A percentile compares a stretch with the other conserved stretches of the same genome.
Conservation (phyloP, 2,888 invertebrate species). For the Unio pictorum region DNA sequence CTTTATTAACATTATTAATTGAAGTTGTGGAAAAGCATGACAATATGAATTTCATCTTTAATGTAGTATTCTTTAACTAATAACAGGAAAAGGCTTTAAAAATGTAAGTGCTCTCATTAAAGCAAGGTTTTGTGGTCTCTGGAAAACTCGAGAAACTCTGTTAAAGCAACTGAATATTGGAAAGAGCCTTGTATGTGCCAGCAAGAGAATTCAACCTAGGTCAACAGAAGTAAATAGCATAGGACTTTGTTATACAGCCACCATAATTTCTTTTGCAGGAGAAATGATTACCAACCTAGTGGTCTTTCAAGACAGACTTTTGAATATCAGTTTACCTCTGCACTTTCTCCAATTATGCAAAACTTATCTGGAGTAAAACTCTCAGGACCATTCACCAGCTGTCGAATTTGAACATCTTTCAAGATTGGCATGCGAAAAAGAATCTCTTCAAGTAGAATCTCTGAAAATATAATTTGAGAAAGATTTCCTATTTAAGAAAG, state of each 20-base stretch:
- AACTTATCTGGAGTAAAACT: conserved; percentile 97
- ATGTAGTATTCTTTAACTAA: no score
- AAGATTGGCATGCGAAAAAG: conserved; percentile 87
- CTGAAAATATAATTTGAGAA: conserved; percentile 47
- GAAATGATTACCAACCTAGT: neutral
- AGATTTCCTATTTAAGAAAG: neutral
- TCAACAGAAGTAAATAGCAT: neutral
- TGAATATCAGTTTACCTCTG: conserved; percentile 80
- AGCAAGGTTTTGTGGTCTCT: no score
- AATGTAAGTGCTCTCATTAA: no score
- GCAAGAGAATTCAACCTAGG: neutral
- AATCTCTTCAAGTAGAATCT: conserved; percentile 87
- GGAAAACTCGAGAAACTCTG: neutral
- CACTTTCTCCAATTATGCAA: conserved; percentile 94
- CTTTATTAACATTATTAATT: no score
- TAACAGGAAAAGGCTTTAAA: no score
- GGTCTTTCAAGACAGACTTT: neutral
- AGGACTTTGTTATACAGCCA: neutral
- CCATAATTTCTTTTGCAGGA: neutral
- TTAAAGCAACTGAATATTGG: neutral
- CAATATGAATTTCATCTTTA: no score
- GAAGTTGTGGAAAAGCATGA: no score
- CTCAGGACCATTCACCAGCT: conserved; percentile 90
- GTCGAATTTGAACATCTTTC: conserved; percentile 82
- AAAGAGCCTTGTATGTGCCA: neutral